Conservation (phyloP, 1,140 invertebrate genomes). For the Philopotamus ludificatus region DNA sequence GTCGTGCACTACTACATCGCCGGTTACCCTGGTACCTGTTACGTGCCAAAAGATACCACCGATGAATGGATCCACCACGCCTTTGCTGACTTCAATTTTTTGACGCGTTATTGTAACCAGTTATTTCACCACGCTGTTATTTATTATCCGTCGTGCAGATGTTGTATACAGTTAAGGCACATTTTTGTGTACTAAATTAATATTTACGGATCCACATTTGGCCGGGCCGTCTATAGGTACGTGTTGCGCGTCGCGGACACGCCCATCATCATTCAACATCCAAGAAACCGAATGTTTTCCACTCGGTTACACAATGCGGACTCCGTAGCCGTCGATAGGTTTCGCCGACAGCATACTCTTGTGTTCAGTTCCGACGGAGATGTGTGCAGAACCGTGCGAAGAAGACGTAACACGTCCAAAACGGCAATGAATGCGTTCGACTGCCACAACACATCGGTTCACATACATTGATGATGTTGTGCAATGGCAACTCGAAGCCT, state of each 20-base stretch:
- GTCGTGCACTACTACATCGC: no score
- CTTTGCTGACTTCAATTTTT: not conserved
- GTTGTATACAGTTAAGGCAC: slow-evolving; percentile 10
- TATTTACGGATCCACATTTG: not conserved
- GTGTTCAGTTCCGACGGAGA: no score
- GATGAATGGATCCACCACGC: no score
- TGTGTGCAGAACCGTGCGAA: not conserved
- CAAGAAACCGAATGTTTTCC: not conserved
- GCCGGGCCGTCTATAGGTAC: not conserved
- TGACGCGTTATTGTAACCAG: not conserved
- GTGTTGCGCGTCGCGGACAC: not conserved
- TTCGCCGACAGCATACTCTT: no score
- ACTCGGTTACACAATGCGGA: not conserved
- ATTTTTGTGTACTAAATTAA: slow-evolving; percentile 10
- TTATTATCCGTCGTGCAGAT: slow-evolving; percentile 10
- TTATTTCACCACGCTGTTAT: slow-evolving; percentile 11
- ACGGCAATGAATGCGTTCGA: no score
- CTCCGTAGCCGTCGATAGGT: no score
- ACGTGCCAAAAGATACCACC: no score
- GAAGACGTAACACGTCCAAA: not conserved
- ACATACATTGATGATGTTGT: no score
- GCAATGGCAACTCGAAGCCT: no score
- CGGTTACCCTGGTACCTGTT: no score
- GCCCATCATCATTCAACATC: slow-evolving; percentile 6
- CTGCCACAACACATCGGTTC: no score